Base-by-base conservation (phyloP, 1,140 invertebrate genomes). In the Penaeus vannamei region DNA sequence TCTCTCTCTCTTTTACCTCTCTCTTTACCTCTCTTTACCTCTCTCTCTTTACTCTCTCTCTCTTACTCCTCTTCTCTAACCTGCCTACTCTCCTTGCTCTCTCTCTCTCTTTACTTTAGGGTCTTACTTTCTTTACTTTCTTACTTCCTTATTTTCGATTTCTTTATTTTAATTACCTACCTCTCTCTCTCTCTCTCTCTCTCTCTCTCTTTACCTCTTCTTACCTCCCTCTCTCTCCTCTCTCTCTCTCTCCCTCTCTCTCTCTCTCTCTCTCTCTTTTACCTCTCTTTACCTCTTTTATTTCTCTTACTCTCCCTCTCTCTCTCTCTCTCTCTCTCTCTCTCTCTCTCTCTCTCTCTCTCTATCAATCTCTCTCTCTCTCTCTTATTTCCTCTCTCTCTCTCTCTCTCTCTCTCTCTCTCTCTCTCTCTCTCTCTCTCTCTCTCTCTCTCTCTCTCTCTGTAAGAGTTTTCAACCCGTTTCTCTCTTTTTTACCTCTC, bases 111-210 rank as follows among this genome's bases (percentile, higher is more conserved):
- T n/a, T n/a, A n/a, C n/a, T n/a, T n/a, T n/a, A n/a, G 22, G 29
- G 66, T 26, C 66, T 29, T 20, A 19, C 23, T 69, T 69, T 69
- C 29, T 10, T 29, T 22, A 26, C 22, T 29, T 2, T 10, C 23
- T 69, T 69, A 23, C 3, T 69, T 4, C 8, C 8, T 1, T 8
- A 19, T 29, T 10, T 69, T 0, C 20, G 1, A 29, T 69, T 0
- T 23, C 66, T 0, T 14, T 69, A 10, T 69, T 69, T 5, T 20
- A 14, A 0, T 29, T 69, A 23, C 29, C 12, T 69, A 23, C 29
- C 66, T 69, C 66, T 69, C 66, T 69, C 94, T 94, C 92, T 69
- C 66, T 69, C 66, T 69, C 66, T 69, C 66, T 69, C 66, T 69
- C 66, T 69, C 66, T 69, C 66, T 69, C 66, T 69, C 66, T 69